phyloP scores from a whole-genome alignment of 2,113 vertebrate species.

The Climacteris rufus region DNA sequence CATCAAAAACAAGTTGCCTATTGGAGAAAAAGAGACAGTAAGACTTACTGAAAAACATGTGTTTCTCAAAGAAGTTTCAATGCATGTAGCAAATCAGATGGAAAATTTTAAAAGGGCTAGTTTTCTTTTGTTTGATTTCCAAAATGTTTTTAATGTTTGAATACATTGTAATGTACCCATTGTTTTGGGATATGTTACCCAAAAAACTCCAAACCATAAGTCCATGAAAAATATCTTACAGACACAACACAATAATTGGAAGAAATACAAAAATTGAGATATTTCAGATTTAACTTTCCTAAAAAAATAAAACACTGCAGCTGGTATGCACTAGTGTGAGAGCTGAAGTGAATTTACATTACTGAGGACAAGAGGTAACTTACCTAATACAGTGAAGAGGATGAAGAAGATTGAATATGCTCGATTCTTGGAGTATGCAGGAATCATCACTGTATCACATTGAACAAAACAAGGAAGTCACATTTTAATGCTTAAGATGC shows the following conservation, averaged over 20 bases:
- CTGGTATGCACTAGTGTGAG: neutral
- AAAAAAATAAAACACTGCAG: neutral
- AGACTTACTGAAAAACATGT: neutral
- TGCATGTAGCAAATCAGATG: neutral
- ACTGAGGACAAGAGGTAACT: slow-evolving; percentile 30
- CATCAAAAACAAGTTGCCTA: slow-evolving; percentile 95
- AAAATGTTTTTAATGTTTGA: neutral
- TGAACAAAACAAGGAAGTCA: neutral
- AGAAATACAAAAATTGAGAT: neutral
- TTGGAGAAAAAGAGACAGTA: neutral
- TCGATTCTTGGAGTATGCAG: slow-evolving; percentile 86
- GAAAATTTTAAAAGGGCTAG: fast-evolving
- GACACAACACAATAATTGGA: neutral
- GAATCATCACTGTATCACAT: slow-evolving; percentile 86
- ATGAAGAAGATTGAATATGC: slow-evolving; percentile 90
- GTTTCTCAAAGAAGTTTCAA: neutral
- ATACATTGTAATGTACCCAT: neutral
- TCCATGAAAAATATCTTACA: neutral
- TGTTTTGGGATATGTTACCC: neutral
- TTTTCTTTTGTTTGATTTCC: neutral
- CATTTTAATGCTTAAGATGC: neutral
- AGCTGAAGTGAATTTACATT: neutral
- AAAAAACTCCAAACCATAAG: neutral
- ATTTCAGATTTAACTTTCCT: neutral
- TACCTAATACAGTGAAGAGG: slow-evolving; percentile 89